phyloP scores from a whole-genome alignment of 2,797 vertebrate species.

The Rhinogobio ventralis region DNA sequence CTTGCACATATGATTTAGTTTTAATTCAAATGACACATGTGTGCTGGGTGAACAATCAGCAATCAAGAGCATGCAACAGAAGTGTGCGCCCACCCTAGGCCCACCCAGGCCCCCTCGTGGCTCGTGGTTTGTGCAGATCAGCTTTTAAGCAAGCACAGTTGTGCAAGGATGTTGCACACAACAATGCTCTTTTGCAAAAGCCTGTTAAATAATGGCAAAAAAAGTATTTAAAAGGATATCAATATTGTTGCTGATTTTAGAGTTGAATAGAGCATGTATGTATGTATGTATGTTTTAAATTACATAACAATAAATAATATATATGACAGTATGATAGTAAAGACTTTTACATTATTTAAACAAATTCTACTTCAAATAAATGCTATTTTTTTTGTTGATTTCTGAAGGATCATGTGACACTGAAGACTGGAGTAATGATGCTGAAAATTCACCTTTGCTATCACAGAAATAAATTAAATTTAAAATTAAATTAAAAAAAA shows the following conservation, averaged over 20 bases:
- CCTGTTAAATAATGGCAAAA: not conserved
- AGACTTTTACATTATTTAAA: too few species aligned
- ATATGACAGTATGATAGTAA: not conserved
- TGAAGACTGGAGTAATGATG: too few species aligned
- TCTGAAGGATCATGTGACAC: too few species aligned
- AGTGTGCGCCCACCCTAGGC: too few species aligned
- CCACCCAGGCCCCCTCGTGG: too few species aligned
- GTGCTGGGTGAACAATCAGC: too few species aligned
- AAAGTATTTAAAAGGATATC: too few species aligned
- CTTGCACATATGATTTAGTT: too few species aligned
- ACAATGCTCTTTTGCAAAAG: not conserved
- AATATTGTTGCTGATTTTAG: not conserved
- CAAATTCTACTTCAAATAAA: too few species aligned
- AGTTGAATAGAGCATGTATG: not conserved
- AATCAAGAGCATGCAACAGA: too few species aligned
- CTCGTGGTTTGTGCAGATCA: not conserved
- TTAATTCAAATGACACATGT: too few species aligned
- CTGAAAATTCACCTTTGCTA: not conserved
- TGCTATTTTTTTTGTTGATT: too few species aligned
- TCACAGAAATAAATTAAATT: not conserved
- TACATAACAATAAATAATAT: not conserved
- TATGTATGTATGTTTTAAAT: not conserved
- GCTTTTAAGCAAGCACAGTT: not conserved
- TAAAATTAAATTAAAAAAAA: not conserved
- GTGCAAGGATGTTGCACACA: not conserved